Evolutionary conservation across 2,797 vertebrate species (phyloP).

Genomic region (Vipera latastei): DNA sequence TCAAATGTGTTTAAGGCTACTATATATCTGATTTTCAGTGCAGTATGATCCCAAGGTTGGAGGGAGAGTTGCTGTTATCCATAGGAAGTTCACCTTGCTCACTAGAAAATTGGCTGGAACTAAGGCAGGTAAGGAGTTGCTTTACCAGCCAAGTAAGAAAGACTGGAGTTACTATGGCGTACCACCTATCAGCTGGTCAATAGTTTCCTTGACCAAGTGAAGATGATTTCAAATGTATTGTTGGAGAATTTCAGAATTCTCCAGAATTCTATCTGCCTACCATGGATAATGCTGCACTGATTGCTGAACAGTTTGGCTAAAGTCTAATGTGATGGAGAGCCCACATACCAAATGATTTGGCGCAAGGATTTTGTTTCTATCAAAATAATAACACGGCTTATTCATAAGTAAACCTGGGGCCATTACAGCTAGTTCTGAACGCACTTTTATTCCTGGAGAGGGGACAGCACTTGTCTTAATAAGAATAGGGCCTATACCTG

Average conservation of each 20-base stretch:
- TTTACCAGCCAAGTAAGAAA: neutral
- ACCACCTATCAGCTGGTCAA: neutral
- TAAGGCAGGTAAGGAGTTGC: neutral
- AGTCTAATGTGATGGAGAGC: neutral
- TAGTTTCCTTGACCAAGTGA: neutral
- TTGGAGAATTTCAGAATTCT: neutral
- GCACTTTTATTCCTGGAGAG: neutral
- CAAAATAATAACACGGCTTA: neutral
- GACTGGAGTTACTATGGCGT: neutral
- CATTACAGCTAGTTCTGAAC: neutral
- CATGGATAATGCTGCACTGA: neutral
- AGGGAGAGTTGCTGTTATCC: neutral
- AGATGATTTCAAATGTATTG: neutral
- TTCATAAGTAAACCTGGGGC: neutral
- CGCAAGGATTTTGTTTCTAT: neutral
- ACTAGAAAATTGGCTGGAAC: neutral
- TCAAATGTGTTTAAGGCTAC: neutral
- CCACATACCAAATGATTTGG: neutral
- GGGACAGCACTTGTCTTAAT: neutral
- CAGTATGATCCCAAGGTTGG: neutral
- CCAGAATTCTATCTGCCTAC: neutral
- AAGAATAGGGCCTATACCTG: neutral
- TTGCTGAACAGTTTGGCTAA: neutral
- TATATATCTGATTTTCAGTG: neutral
- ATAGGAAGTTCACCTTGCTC: neutral